Conservation (phyloP, 2,888 invertebrate genomes). For the Iselma pallidipennis region DNA sequence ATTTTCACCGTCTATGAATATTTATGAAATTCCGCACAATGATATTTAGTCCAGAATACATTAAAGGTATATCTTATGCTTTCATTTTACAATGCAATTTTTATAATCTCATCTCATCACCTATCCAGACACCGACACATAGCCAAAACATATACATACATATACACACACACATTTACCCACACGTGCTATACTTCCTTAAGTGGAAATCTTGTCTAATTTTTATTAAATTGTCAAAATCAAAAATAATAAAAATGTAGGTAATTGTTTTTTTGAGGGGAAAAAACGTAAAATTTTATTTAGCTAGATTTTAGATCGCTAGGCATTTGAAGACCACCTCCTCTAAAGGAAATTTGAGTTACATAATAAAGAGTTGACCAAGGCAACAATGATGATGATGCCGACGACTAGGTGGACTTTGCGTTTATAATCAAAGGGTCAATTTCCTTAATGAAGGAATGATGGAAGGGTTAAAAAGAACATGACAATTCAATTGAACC, state of each 20-base stretch:
- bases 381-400: neutral
- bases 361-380: neutral
- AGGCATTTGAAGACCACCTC: neutral
- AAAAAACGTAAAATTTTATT: too few relatives aligned
- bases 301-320: too few relatives aligned
- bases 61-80: constrained; percentile 1
- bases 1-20: neutral
- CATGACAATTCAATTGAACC: constrained; percentile 3
- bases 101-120: constrained; percentile 1
- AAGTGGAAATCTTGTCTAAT: too few relatives aligned
- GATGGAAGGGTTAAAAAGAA: neutral
- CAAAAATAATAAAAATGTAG: too few relatives aligned
- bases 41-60: constrained; percentile 1
- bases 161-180: neutral
- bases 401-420: neutral
- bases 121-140: too few relatives aligned
- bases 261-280: too few relatives aligned
- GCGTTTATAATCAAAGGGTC: neutral
- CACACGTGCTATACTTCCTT: too few relatives aligned
- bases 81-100: neutral
- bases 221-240: too few relatives aligned
- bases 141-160: neutral
- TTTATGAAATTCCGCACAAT: neutral
- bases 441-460: neutral
- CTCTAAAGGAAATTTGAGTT: too few relatives aligned